Evolutionary conservation across 2,113 vertebrate species (phyloP), one percentile per base, ranked within the genome.

Genomic region (Syngnathoides biaculeatus): DNA sequence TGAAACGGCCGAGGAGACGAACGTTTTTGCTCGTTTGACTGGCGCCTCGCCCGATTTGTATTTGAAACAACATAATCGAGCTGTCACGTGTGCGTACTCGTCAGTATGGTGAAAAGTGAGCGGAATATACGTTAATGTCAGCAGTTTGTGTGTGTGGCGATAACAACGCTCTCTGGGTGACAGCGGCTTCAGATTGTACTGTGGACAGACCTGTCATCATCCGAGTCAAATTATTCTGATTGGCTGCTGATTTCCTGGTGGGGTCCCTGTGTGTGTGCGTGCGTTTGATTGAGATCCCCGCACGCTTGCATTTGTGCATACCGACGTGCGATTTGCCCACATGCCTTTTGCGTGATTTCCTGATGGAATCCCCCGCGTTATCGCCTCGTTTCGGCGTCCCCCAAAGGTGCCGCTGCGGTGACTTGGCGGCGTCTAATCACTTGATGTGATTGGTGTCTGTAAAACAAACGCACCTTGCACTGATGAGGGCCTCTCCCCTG

Each of bases 201-300:
- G 22, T 19, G 73, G 80, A 82, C 81, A 81, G 71, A 86, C 84
- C 88, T 89, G 84, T 89, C 88, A 92, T 91, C 91, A 88, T 85
- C 84, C 80, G 73, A 79, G 87, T 82, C 79, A 89, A 90, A 92
- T 93, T 91, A 93, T 93, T 91, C 87, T 92, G 92, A 93, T 92
- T 93, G 89, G 84, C 84, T 78, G 83, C 88, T 91, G 88, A 92
- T 91, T 92, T 90, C 72, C 84, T 89, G 87, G 88, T 87, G 86
- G 83, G 73, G 57, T 82, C 75, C 83, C 75, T 73, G 77, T 77
- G 72, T 80, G 76, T 75, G 59, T 35, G 68, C 64, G 45, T 47
- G 55, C 61, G 62, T 79, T 80, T 87, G 85, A 86, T 80, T 86
- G 80, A 74, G 68, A 69, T 68, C 47, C 52, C 65, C 14, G 77